Conservation (phyloP, 2,113 vertebrate genomes). For the Carlito syrichta region DNA sequence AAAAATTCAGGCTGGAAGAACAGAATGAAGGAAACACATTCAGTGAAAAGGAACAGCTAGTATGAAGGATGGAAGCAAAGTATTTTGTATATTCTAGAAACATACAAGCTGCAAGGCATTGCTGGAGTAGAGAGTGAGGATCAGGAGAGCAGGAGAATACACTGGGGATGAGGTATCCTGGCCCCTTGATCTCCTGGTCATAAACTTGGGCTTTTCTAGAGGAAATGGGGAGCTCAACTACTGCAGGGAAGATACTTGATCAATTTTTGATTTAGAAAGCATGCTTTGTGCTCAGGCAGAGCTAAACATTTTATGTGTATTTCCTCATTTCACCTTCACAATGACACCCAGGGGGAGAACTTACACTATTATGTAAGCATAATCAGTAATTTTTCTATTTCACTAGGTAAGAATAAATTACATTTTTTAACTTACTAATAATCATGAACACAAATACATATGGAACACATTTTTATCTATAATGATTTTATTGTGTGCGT, state of each 20-base stretch:
- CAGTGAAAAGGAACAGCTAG: neutral
- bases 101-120: neutral
- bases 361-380: too few relatives aligned
- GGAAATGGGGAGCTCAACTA: neutral
- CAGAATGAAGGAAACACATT: neutral
- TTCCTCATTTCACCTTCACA: too few relatives aligned
- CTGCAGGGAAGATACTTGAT: neutral
- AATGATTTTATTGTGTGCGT: too few relatives aligned
- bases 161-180: neutral
- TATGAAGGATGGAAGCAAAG: neutral
- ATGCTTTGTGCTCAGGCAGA: neutral
- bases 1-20: neutral
- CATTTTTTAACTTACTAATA: too few relatives aligned
- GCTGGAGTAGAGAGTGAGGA: neutral
- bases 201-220: neutral
- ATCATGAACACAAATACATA: too few relatives aligned
- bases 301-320: neutral
- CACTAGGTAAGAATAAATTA: too few relatives aligned
- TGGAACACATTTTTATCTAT: too few relatives aligned
- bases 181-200: neutral
- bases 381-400: too few relatives aligned
- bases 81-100: neutral
- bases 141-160: neutral
- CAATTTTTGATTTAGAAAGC: neutral
- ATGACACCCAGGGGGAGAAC: too few relatives aligned